Conservation (phyloP, 2,888 invertebrate genomes). For the Polylopha cassiicola region DNA sequence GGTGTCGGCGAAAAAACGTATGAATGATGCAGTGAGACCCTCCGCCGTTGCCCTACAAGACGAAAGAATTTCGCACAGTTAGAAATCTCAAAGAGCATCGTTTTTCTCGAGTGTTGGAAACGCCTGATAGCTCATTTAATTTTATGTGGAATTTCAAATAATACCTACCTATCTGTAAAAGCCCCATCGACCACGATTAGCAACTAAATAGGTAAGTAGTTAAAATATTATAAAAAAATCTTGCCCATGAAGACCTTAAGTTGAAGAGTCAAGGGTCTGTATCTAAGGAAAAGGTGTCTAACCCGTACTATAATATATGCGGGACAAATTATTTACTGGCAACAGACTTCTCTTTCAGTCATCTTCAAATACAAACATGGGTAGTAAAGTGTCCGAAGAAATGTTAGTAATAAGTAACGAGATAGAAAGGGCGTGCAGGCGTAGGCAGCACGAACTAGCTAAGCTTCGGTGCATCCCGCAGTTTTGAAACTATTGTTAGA, state of each 20-base stretch:
- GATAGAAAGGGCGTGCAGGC: slow-evolving; percentile 50
- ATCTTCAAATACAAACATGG: slow-evolving; percentile 54
- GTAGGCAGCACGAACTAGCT: slow-evolving; percentile 45
- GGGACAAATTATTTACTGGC: slow-evolving; percentile 7
- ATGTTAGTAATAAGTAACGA: slow-evolving; percentile 67
- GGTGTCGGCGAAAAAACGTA: slow-evolving; percentile 70
- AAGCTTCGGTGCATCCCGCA: slow-evolving; percentile 44
- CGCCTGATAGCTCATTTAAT: slow-evolving; percentile 69
- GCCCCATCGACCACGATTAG: neutral
- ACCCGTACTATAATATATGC: neutral
- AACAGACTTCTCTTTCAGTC: slow-evolving; percentile 17
- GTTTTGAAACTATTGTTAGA: slow-evolving; percentile 55
- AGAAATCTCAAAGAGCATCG: slow-evolving; percentile 53
- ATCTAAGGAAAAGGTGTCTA: too few species aligned
- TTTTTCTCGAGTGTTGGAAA: slow-evolving; percentile 61
- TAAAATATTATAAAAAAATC: too few species aligned
- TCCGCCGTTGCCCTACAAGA: slow-evolving; percentile 61
- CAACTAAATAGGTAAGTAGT: too few species aligned
- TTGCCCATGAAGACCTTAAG: too few species aligned
- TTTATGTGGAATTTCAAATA: slow-evolving; percentile 56
- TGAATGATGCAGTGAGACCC: slow-evolving; percentile 74
- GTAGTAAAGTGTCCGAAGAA: slow-evolving; percentile 66
- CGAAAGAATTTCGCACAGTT: slow-evolving; percentile 68
- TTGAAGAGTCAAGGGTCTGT: too few species aligned
- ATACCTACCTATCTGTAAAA: slow-evolving; percentile 22